Base-by-base conservation (phyloP, 2,797 vertebrate species). In the Molothrus ater region DNA sequence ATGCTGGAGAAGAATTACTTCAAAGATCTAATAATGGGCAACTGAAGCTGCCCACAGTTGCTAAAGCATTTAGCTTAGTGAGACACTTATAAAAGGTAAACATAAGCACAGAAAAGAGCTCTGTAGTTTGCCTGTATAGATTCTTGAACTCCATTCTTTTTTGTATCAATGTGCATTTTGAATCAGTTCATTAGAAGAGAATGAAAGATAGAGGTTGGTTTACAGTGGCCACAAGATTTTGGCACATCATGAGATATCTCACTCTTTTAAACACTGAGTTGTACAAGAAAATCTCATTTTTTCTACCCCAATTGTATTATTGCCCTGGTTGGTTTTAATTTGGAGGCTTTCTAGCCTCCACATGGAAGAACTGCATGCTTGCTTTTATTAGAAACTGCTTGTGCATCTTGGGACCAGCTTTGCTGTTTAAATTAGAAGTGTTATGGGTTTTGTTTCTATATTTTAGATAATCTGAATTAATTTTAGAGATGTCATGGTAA, bases 11-110 rank as follows among this genome's bases (percentile, higher is more conserved):
- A 90, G 88, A 95, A 94, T 92, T 78, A n/a, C 72, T 63, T 82
- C 84, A 83, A 87, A 94, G 78, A 57, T 89, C 57, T 94, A 83
- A 81, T 87, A 92, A 87, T 72, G 68, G 82, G 71, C 42, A 91
- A 65, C 54, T 66, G 75, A 72, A 80, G 83, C 76, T 88, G 80
- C 73, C 70, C 64, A 66, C 54, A 75, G 54, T 82, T 78, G 40
- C 65, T 71, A 26, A 71, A 92, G 86, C n/a, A 63, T 84, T 93
- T 70, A 80, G 61, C 47, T 87, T 71, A 74, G 84, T 65, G 34
- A 80, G 72, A 80, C 59, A 34, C 57, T 92, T 71, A 65, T 29
- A 70, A 82, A 93, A 83, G 65, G 53, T 80, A 88, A 90, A 86
- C 15, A 28, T 60, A 81, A 43, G 14, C 88, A 26, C 73, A 75